These are phyloP conservation scores for Nasonia vitripennis DNA, from an alignment of 1,140 invertebrate genomes.

Conservation along the genomic window DNA sequence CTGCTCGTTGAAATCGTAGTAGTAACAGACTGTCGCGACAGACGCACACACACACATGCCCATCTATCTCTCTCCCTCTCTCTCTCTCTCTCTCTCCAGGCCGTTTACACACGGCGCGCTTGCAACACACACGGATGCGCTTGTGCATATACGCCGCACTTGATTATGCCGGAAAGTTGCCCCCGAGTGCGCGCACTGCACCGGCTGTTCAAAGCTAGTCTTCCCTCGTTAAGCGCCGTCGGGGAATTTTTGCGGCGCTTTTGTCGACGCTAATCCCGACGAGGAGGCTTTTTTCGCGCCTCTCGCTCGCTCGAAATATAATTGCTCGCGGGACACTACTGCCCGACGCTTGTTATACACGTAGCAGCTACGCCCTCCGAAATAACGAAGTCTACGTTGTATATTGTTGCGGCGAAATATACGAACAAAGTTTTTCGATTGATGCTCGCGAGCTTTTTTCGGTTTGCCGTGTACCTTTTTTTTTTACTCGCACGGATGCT, in stretches of 20 bases:
- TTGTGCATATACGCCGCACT: not conserved
- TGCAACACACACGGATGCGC: not conserved
- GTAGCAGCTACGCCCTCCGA: not conserved
- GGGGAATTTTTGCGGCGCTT: conserved; percentile 19
- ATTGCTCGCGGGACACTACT: not conserved
- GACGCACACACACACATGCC: not conserved
- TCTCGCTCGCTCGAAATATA: not conserved
- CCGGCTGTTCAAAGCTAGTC: not conserved
- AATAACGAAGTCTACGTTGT: conserved; percentile 32
- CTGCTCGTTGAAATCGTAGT: not conserved
- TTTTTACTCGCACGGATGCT: conserved; percentile 16
- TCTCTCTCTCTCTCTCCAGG: too few species aligned
- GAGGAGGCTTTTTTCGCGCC: not conserved
- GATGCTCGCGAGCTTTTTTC: not conserved
- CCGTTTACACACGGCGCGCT: not conserved
- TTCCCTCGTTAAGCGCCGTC: conserved; percentile 21
- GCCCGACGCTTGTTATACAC: not conserved
- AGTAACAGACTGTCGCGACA: conserved; percentile 5
- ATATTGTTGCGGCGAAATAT: conserved; percentile 22
- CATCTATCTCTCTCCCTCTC: not conserved
- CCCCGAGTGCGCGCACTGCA: not conserved
- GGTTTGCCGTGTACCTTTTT: not conserved
- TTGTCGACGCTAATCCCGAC: conserved; percentile 10
- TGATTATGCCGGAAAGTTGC: conserved; percentile 28
- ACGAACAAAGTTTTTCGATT: conserved; percentile 44